Evolutionary conservation across 92 coral and sea anemone species (phyloP).

Genomic region (Desmophyllum pertusum): DNA sequence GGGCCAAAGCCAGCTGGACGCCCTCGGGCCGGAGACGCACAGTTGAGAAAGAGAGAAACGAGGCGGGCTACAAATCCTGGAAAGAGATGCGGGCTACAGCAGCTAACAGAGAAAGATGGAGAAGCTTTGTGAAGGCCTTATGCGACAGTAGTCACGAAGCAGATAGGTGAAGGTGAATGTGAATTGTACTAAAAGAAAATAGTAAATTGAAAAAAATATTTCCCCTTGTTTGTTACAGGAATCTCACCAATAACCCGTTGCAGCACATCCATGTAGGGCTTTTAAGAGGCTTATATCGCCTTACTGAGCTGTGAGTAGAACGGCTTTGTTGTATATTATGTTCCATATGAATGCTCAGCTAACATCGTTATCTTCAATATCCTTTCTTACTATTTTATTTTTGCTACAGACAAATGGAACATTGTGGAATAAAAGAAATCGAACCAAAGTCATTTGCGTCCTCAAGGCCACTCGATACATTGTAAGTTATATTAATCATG

Average conservation of each 20-base stretch:
- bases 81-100: too few relatives aligned
- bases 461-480: background rate
- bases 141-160: too few relatives aligned
- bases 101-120: too few relatives aligned
- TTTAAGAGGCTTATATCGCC: conserved; percentile 9
- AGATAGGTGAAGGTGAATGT: too few relatives aligned
- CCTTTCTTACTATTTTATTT: too few relatives aligned
- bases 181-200: too few relatives aligned
- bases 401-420: conserved; percentile 2
- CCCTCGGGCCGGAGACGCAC: too few relatives aligned
- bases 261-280: conserved; percentile 22
- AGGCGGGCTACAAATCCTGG: too few relatives aligned
- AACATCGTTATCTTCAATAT: background rate
- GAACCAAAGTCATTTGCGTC: conserved; percentile 9
- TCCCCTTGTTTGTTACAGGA: background rate
- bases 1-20: too few relatives aligned
- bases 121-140: too few relatives aligned
- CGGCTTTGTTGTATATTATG: background rate
- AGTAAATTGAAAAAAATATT: background rate
- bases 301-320: conserved; percentile 17
- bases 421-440: conserved; percentile 1
- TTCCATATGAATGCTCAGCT: background rate
- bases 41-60: too few relatives aligned
- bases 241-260: conserved; percentile 12
- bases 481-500: conserved; percentile 13